Percentiles rank a stretch among this genome's conserved stretches.
Evolutionary conservation across 1,140 invertebrate genomes (phyloP).

Genomic region (Vanessa tameamea): DNA sequence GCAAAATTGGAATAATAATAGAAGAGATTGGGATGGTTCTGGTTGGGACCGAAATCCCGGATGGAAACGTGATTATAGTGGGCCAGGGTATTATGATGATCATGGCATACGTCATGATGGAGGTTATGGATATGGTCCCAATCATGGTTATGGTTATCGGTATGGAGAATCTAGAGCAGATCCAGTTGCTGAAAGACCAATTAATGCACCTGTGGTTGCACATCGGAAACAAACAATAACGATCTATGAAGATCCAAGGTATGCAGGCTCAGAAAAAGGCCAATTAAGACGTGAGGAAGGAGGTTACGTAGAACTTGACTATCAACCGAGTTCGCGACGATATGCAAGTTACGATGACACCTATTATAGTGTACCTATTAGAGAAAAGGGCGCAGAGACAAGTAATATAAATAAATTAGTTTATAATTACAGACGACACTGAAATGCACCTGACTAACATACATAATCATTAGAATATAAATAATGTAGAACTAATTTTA

Average conservation of each 20-base stretch:
- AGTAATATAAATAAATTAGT: slow-evolving; percentile 79
- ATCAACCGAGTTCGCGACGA: slow-evolving; percentile 70
- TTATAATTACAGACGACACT: slow-evolving; percentile 70
- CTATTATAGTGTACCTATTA: slow-evolving; percentile 64
- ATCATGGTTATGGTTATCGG: slow-evolving; percentile 74
- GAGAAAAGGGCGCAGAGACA: slow-evolving; percentile 55
- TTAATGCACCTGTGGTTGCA: slow-evolving; percentile 67
- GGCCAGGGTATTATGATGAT: slow-evolving; percentile 65
- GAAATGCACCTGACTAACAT: not conserved
- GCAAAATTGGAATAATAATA: slow-evolving; percentile 58
- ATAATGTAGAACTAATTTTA: not conserved
- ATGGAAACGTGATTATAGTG: slow-evolving; percentile 64
- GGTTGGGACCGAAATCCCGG: slow-evolving; percentile 54
- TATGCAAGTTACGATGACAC: slow-evolving; percentile 76
- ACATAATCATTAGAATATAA: not conserved
- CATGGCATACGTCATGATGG: slow-evolving; percentile 60
- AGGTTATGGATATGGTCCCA: slow-evolving; percentile 66
- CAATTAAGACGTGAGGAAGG: slow-evolving; percentile 70
- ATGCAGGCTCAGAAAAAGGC: slow-evolving; percentile 65
- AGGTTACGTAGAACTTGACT: slow-evolving; percentile 70
- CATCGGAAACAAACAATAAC: slow-evolving; percentile 78
- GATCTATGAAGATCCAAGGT: slow-evolving; percentile 82
- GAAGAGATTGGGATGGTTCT: slow-evolving; percentile 54
- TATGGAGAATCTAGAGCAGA: slow-evolving; percentile 67
- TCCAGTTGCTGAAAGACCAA: slow-evolving; percentile 63